Base-by-base conservation (phyloP, 2,113 vertebrate species). In the Neomonachus schauinslandi region DNA sequence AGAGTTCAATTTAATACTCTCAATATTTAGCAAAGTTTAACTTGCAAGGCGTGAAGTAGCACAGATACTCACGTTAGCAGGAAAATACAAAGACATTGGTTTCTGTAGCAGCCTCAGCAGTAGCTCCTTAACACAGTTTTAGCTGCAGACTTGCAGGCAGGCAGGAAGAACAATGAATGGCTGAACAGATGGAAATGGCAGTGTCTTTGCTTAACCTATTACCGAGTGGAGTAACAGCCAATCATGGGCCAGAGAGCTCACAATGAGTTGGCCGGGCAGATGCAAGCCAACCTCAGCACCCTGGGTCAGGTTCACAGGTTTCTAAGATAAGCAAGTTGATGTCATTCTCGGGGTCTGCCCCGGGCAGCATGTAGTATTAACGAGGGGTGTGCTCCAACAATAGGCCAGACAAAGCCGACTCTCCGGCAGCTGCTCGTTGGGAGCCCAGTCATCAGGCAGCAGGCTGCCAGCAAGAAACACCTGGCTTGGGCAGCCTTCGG, bases 151-250 rank as follows among this genome's bases (percentile, higher is more conserved):
- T 98, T 98, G 97, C 98, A 99, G 98, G 98, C 98, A 98, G 98
- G 98, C 99, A 76, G 98, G 98, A 98, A 99, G 99, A 99, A 99
- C 99, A 99, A 99, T 99, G 99, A 99, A 98, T 98, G 98, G 99
- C 98, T 98, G 99, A 99, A 99, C 99, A 99, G 99, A 99, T 99
- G 99, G 99, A 99, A 99, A 98, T 98, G 98, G 99, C 99, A 99
- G 99, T 99, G 99, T 99, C 99, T 99, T 99, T 99, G 99, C 98
- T 99, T 99, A 99, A 99, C 99, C 99, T 98, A 99, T 99, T 99
- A 98, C 98, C 12, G 98, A 99, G 98, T 98, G 95, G 98, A 98
- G 67, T 74, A 22, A 88, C 97, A 98, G 98, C 99, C 99, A 99
- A 99, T 99, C 98, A 96, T 85, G 97, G 98, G 39, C 89, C 95